phyloP scores from a whole-genome alignment of 1,140 invertebrate genomes.

The Uloborus diversus region DNA sequence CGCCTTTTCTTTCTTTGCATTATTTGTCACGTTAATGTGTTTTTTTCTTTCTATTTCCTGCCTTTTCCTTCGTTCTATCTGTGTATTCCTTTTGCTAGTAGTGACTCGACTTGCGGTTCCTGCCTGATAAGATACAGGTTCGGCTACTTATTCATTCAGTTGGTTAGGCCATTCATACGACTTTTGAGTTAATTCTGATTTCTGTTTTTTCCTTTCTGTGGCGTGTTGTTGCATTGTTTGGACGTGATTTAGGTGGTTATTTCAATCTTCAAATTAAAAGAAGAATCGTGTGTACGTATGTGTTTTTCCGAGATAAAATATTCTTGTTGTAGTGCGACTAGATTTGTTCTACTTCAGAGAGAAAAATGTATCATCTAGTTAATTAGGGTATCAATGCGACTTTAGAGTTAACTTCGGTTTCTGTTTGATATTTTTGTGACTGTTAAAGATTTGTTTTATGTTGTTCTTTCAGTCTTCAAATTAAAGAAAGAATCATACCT shows the following conservation, averaged over 20 bases:
- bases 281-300: neutral
- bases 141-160: neutral
- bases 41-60: neutral
- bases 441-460: no score
- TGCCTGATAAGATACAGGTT: neutral
- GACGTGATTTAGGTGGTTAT: no score
- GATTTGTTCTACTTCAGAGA: no score
- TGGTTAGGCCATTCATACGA: neutral
- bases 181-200: constrained; percentile 11
- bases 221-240: no score
- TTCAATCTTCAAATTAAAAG: no score
- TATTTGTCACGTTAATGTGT: constrained; percentile 42
- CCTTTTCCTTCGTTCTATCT: neutral
- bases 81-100: neutral
- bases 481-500: no score
- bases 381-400: no score
- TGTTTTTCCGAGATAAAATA: constrained; percentile 9
- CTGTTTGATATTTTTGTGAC: no score
- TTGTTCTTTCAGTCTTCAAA: no score
- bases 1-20: constrained; percentile 40
- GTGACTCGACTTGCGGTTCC: neutral
- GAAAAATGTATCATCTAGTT: no score
- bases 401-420: no score
- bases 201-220: neutral
- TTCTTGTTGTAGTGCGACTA: no score